phyloP scores from a whole-genome alignment of 2,113 vertebrate genomes.

The Chunga burmeisteri region DNA sequence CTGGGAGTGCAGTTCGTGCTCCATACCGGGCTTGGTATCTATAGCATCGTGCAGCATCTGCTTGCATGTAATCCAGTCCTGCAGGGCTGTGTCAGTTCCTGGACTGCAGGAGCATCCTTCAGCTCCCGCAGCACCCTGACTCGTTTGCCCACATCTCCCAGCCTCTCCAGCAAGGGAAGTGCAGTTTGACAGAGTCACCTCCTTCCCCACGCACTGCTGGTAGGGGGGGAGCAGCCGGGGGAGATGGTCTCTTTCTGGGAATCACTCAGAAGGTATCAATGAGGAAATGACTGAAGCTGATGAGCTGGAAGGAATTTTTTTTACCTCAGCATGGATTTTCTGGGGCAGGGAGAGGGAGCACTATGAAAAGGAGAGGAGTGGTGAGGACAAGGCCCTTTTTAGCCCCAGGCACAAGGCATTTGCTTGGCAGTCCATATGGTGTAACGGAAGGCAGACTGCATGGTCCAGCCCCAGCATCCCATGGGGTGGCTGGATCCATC shows the following conservation, averaged over 20 bases:
- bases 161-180: neutral
- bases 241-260: neutral
- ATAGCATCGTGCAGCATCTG: neutral
- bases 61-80: neutral
- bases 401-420: neutral
- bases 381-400: neutral
- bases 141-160: neutral
- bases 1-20: accelerated
- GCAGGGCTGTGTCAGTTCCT: neutral
- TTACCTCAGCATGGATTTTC: neutral
- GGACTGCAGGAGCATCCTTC: neutral
- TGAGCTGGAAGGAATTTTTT: neutral
- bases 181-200: neutral
- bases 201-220: neutral
- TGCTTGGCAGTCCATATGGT: accelerated
- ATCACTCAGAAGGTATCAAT: neutral
- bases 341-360: neutral
- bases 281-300: neutral
- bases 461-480: neutral
- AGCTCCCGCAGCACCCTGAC: neutral
- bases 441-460: neutral
- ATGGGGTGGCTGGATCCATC: neutral
- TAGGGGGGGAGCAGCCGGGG: neutral
- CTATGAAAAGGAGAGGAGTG: neutral
- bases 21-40: no score